Percentiles rank a stretch among this genome's conserved stretches.
Evolutionary conservation across 1,140 invertebrate species (phyloP).

Genomic region (Amphibalanus amphitrite): DNA sequence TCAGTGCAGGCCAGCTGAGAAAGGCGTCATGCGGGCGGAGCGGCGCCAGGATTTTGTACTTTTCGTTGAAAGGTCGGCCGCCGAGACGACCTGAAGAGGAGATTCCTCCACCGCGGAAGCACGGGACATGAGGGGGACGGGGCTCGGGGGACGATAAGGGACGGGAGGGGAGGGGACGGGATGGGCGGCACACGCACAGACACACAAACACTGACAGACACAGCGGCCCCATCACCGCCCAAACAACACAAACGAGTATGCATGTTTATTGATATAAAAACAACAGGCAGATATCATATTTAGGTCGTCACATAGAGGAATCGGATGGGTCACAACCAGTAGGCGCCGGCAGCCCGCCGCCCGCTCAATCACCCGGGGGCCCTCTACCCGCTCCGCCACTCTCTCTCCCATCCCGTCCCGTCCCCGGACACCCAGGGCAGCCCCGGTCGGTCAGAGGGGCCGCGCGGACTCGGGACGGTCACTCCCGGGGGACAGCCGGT

Average conservation of each 20-base stretch:
- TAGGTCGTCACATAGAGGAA: neutral
- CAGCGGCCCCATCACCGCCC: no score
- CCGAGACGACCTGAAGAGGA: no score
- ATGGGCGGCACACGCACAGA: neutral
- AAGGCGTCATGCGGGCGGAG: neutral
- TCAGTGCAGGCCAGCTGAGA: neutral
- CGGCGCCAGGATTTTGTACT: neutral
- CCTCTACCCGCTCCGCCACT: neutral
- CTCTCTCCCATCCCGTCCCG: no score
- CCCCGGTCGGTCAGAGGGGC: no score
- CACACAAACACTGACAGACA: neutral
- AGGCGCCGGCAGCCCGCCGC: no score
- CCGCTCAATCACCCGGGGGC: no score
- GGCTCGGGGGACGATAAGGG: no score
- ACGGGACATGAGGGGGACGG: no score
- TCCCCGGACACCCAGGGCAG: neutral
- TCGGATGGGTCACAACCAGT: neutral
- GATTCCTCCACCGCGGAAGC: neutral
- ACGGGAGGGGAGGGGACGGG: neutral
- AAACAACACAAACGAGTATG: neutral
- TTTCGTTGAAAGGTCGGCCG: neutral
- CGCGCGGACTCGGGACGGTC: no score
- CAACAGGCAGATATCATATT: conserved; percentile 1
- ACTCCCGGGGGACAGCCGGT: no score
- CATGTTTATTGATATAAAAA: neutral